phyloP scores from a whole-genome alignment of 2,888 invertebrate species.

The Cosmia trapezina region DNA sequence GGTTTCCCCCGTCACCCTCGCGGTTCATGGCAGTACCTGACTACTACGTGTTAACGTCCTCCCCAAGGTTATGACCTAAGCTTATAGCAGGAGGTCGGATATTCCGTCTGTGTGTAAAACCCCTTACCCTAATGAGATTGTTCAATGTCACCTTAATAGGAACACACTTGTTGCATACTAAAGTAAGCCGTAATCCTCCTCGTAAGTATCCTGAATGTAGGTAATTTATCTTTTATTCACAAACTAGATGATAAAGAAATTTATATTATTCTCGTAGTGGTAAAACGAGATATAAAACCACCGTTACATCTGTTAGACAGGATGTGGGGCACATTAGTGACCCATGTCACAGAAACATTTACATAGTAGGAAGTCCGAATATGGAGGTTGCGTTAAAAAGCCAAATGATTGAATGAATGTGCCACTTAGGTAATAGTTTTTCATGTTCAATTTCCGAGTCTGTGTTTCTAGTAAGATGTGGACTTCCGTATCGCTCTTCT shows the following conservation, averaged over 20 bases:
- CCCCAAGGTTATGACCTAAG: background rate
- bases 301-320: constrained; percentile 45
- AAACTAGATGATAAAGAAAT: constrained; percentile 10
- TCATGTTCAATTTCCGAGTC: background rate
- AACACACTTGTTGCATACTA: constrained; percentile 49
- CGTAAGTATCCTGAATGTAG: too few relatives aligned
- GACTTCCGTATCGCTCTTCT: background rate
- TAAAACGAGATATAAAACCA: constrained; percentile 20
- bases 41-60: constrained; percentile 9
- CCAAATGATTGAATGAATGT: constrained; percentile 9
- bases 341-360: constrained; percentile 45
- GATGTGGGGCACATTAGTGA: constrained; percentile 35
- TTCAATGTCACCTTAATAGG: constrained; percentile 34
- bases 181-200: too few relatives aligned
- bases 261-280: constrained; percentile 1
- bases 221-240: constrained; percentile 8
- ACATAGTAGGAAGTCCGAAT: constrained; percentile 46
- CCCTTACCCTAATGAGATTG: constrained; percentile 27
- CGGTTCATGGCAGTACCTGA: background rate
- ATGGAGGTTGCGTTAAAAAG: constrained; percentile 39
- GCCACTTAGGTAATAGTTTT: background rate
- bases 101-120: constrained; percentile 7
- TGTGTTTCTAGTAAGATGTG: background rate
- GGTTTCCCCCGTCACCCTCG: background rate
- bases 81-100: background rate